A percentile compares a stretch with the other conserved stretches of the same genome.
These are phyloP conservation scores for Leguminivora glycinivorella DNA, from an alignment of 1,140 invertebrate species.

Conservation along the genomic window DNA sequence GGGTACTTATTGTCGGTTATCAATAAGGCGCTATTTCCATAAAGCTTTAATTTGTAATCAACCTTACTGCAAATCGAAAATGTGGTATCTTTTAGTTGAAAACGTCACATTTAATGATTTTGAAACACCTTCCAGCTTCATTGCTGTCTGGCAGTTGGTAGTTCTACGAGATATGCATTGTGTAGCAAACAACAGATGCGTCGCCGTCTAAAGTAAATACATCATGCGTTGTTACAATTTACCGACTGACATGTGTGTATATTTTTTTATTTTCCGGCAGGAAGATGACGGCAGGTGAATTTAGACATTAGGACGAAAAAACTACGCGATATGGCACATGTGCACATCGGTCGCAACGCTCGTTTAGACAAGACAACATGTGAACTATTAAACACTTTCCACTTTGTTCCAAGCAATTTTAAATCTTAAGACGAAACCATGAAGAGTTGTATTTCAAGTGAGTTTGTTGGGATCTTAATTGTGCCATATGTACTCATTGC, in stretches of 20 bases:
- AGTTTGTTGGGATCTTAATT: not conserved
- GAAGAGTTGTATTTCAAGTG: not conserved
- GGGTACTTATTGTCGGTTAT: too few relatives aligned
- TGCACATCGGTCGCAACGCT: not conserved
- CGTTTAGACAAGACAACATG: not conserved
- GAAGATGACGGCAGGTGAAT: conserved; percentile 30
- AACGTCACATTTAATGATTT: too few relatives aligned
- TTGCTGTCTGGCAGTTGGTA: too few relatives aligned
- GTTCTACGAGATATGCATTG: too few relatives aligned
- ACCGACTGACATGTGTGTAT: conserved; percentile 34
- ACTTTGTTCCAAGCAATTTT: not conserved
- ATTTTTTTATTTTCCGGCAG: conserved; percentile 36
- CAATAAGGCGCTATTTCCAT: too few relatives aligned
- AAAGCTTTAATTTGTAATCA: too few relatives aligned
- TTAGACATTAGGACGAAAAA: not conserved
- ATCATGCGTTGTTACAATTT: conserved; percentile 27
- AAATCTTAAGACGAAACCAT: not conserved
- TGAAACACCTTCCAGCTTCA: too few relatives aligned
- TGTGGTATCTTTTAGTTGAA: too few relatives aligned
- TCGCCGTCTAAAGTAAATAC: not conserved
- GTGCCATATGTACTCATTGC: not conserved
- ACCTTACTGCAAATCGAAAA: too few relatives aligned
- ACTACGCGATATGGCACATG: not conserved
- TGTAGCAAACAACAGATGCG: not conserved
- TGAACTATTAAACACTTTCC: not conserved